Base-by-base conservation (phyloP, 2,797 vertebrate species). In the Ispidina lecontei region DNA sequence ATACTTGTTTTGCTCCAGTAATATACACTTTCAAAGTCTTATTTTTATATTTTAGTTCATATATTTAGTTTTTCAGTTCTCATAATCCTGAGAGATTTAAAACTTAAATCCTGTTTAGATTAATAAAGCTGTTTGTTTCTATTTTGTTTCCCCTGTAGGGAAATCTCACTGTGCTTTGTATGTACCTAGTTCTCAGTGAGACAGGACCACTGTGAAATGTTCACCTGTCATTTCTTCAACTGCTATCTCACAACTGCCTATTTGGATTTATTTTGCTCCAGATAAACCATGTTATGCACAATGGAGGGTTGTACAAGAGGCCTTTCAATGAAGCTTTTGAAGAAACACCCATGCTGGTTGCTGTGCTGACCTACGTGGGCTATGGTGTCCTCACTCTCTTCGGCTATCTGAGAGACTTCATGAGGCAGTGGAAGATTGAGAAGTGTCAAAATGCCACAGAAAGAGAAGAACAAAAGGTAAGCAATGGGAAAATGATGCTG, bases 351-450 rank as follows among this genome's bases (percentile, higher is more conserved):
- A 98, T 99, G 81, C 97, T 99, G 91, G 99, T 99, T 91, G 99
- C 99, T 6, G 99, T 99, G 91, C 98, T 99, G 94, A 99, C 99
- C 19, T 99, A 99, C 7, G 98, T 99, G 96, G 99, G 99, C 31
- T 99, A 99, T 3, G 99, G 99, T 67, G 99, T 99, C 78, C 99
- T 99, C 90, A 99, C 99, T 60, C 96, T 99, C 91, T 99, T 99
- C 52, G 99, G 99, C n/a, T 99, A 99, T 96, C 98, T 99, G 96
- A 97, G 99, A 73, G 99, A 99, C 97, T 99, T 99, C 97, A 97
- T 99, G 80, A 98, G 99, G 68, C 97, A 98, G n/a, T 99, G 99
- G 99, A 98, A 98, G 97, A 98, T 99, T 46, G 99, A 99, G 95
- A 99, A 98, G 91, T 99, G 99, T 96, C 98, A 99, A 59, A 98